Evolutionary conservation across 2,888 invertebrate genomes (phyloP).

Genomic region (Globia sparganii): DNA sequence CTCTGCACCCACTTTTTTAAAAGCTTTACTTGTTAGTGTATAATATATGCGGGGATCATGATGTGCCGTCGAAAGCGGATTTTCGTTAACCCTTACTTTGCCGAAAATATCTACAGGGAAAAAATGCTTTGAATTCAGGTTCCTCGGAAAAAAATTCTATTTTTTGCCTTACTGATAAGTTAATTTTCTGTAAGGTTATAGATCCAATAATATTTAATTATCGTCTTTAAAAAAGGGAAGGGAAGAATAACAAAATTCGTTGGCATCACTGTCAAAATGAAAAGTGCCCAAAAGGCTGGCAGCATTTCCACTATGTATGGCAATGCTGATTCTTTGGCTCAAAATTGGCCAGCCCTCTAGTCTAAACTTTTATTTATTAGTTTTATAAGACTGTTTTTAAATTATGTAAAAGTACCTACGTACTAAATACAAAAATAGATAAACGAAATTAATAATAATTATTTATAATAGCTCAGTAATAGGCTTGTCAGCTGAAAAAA

Average conservation of each 20-base stretch:
- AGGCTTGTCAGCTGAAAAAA: too few relatives aligned
- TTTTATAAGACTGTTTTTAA: too few relatives aligned
- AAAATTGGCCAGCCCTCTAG: background rate
- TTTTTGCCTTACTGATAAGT: background rate
- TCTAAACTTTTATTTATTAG: background rate
- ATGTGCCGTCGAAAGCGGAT: background rate
- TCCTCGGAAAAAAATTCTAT: background rate
- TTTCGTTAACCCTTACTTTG: background rate
- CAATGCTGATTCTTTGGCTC: background rate
- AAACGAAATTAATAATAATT: too few relatives aligned
- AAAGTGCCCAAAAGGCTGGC: too few relatives aligned
- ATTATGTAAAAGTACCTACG: too few relatives aligned
- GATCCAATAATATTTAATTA: background rate
- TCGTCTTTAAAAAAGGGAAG: background rate
- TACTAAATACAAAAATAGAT: too few relatives aligned
- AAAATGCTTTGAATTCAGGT: background rate
- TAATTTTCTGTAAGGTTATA: background rate
- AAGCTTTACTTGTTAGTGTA: conserved; percentile 18
- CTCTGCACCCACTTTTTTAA: conserved; percentile 18
- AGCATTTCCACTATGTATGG: too few relatives aligned
- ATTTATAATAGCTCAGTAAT: too few relatives aligned
- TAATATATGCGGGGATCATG: conserved; percentile 34
- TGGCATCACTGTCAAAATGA: too few relatives aligned
- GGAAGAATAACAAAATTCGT: background rate
- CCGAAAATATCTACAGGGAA: background rate